Percentiles rank a stretch among this genome's conserved stretches.
These are phyloP conservation scores for Ramphastos sulfuratus DNA, from an alignment of 2,113 vertebrate genomes.

Conservation along the genomic window DNA sequence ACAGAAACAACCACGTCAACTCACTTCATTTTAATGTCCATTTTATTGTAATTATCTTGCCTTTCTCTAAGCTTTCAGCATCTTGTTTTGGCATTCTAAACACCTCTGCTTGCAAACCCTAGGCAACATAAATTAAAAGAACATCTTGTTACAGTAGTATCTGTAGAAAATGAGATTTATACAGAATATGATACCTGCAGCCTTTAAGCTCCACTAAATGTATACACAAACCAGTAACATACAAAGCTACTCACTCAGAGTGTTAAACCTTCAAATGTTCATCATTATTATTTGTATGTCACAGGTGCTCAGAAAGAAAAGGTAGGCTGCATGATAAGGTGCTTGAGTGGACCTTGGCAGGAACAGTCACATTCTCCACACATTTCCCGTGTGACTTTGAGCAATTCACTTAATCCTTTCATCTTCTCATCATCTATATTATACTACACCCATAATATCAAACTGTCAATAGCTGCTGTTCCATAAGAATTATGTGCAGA, in stretches of 20 bases:
- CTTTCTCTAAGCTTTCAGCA: conserved; percentile 22
- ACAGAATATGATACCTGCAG: background rate
- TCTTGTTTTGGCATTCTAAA: background rate
- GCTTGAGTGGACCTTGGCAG: background rate
- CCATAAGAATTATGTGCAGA: background rate
- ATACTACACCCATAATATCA: background rate
- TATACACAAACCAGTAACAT: background rate
- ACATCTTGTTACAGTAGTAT: background rate
- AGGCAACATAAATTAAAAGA: background rate
- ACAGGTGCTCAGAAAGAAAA: background rate
- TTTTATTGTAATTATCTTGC: conserved; percentile 36
- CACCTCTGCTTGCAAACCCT: background rate
- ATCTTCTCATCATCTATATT: background rate
- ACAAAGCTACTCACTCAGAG: background rate
- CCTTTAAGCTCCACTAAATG: background rate
- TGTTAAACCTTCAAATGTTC: background rate
- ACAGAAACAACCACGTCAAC: background rate
- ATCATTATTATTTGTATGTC: background rate
- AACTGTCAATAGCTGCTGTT: background rate
- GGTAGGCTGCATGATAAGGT: background rate
- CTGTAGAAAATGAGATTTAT: background rate
- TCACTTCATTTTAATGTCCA: background rate
- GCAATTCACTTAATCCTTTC: background rate
- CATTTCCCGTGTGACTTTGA: background rate
- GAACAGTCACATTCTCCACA: background rate